These are phyloP conservation scores for Oryzias celebensis DNA, from an alignment of 2,113 vertebrate genomes.

Conservation along the genomic window DNA sequence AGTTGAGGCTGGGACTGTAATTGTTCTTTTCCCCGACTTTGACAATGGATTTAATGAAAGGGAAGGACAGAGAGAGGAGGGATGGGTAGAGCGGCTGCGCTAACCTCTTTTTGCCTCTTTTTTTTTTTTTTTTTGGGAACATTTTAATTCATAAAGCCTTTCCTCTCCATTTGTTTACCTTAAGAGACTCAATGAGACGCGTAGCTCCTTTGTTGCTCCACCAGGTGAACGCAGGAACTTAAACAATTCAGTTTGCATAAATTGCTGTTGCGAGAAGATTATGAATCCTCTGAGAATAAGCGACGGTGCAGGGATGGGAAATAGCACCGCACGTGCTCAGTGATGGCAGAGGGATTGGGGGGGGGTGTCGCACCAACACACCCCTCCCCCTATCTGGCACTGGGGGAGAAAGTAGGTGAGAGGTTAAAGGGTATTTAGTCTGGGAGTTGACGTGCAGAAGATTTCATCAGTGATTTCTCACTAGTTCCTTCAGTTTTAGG, in stretches of 20 bases:
- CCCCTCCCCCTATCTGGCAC: constrained; percentile 38
- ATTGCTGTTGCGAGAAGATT: constrained; percentile 19
- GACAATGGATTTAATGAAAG: constrained; percentile 53
- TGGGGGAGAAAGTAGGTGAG: constrained; percentile 74
- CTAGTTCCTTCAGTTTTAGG: constrained; percentile 25
- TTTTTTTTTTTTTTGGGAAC: constrained; percentile 40
- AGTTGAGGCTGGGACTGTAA: constrained; percentile 63
- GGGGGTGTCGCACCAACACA: constrained; percentile 47
- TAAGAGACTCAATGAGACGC: constrained; percentile 12
- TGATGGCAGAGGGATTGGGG: constrained; percentile 31
- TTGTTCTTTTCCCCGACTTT: constrained; percentile 70
- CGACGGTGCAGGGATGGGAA: constrained; percentile 1
- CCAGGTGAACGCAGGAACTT: constrained; percentile 32
- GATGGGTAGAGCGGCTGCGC: constrained; percentile 19
- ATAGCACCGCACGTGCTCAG: neutral
- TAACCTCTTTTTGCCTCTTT: constrained; percentile 33
- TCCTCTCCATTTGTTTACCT: constrained; percentile 32
- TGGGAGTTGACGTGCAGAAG: constrained; percentile 35
- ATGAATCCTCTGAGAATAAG: constrained; percentile 17
- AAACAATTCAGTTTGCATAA: constrained; percentile 22
- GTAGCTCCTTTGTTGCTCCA: constrained; percentile 11
- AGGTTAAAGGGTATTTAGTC: constrained; percentile 60
- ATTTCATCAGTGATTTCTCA: constrained; percentile 21
- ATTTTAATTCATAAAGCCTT: constrained; percentile 31
- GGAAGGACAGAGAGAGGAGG: constrained; percentile 13